Evolutionary conservation across 92 coral and sea anemone genomes (phyloP).

Genomic region (Epizoanthus ramosus): DNA sequence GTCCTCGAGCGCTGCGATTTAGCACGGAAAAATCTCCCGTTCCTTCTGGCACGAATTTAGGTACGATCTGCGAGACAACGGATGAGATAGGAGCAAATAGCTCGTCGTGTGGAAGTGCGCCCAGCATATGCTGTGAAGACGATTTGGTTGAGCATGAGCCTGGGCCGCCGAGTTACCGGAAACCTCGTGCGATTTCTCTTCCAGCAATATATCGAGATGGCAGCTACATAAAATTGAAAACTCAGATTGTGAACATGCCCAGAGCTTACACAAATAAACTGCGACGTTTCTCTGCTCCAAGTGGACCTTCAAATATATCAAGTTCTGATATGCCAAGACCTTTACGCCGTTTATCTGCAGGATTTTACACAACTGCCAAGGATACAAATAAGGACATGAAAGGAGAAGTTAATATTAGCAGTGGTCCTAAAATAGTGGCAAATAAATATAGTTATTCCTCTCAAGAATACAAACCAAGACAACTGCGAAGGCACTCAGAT

Average conservation of each 20-base stretch:
- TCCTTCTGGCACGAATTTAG: constrained; percentile 43
- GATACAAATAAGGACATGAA: neutral
- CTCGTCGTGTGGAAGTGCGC: constrained; percentile 1
- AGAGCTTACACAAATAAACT: constrained; percentile 22
- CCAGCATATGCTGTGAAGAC: constrained; percentile 24
- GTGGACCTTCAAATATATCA: constrained; percentile 13
- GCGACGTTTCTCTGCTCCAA: constrained; percentile 64
- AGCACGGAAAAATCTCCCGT: constrained; percentile 42
- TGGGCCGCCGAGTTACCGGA: constrained; percentile 33
- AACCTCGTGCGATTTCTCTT: constrained; percentile 70
- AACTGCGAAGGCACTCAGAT: constrained; percentile 60
- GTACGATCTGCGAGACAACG: constrained; percentile 57
- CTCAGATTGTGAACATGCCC: constrained; percentile 37
- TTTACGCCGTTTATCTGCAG: neutral
- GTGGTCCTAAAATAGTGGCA: neutral
- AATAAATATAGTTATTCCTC: neutral
- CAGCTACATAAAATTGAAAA: constrained; percentile 68
- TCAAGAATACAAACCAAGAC: neutral
- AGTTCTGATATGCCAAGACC: neutral
- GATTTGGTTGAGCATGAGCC: neutral
- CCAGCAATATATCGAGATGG: constrained; percentile 87
- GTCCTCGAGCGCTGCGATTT: constrained; percentile 37
- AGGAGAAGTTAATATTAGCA: neutral
- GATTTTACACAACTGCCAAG: neutral
- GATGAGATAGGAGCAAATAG: constrained; percentile 24